Evolutionary conservation across 2,797 vertebrate genomes (phyloP).

Genomic region (Pangasius larnaudii): DNA sequence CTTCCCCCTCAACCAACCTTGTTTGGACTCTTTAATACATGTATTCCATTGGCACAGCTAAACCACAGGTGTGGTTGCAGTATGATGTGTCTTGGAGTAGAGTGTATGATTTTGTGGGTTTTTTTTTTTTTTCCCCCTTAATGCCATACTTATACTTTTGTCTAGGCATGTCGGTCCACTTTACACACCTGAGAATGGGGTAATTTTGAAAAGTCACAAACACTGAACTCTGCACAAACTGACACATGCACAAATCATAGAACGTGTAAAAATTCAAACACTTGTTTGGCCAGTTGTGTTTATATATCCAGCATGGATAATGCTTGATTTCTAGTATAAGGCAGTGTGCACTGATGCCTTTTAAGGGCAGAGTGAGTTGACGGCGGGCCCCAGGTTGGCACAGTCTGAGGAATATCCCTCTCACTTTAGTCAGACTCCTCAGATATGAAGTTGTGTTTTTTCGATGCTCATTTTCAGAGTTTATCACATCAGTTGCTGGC

Average conservation of each 20-base stretch:
- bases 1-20: constrained; percentile 6
- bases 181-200: constrained; percentile 37
- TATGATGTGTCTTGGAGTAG: constrained; percentile 42
- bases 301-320: constrained; percentile 49
- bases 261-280: constrained; percentile 32
- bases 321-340: constrained; percentile 56
- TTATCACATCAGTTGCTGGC: constrained; percentile 42
- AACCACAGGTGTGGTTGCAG: constrained; percentile 49
- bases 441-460: constrained; percentile 50
- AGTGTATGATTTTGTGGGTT: constrained; percentile 25
- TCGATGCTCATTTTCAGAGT: constrained; percentile 32
- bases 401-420: constrained; percentile 65
- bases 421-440: constrained; percentile 56
- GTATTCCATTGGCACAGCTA: constrained; percentile 50
- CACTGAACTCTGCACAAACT: constrained; percentile 24
- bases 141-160: constrained; percentile 42
- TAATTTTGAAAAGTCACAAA: constrained; percentile 28
- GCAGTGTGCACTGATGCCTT: constrained; percentile 62
- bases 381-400: constrained; percentile 68
- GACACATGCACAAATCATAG: constrained; percentile 21
- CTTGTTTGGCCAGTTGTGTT: constrained; percentile 56
- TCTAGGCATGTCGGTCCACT: constrained; percentile 54
- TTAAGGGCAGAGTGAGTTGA: constrained; percentile 65
- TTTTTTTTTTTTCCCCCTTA: constrained; percentile 1
- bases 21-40: constrained; percentile 29